phyloP scores from a whole-genome alignment of 2,113 vertebrate genomes.

The Centropus unirufus region DNA sequence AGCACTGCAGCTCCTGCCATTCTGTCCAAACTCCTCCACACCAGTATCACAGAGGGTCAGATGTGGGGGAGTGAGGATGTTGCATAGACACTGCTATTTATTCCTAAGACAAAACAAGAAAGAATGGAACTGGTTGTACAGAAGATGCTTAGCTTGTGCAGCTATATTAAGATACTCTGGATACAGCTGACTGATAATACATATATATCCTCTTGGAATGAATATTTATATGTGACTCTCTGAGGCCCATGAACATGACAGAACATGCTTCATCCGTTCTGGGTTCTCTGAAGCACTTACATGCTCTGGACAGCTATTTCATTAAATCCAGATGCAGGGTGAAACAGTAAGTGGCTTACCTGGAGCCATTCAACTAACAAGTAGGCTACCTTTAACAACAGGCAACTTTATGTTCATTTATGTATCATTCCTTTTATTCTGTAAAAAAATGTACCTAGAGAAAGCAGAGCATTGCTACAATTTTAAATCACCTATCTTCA shows the following conservation, averaged over 20 bases:
- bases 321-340: not conserved
- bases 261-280: not conserved
- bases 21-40: not conserved
- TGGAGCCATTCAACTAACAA: not conserved
- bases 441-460: not conserved
- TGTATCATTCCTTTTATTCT: not conserved
- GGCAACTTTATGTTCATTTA: not conserved
- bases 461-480: not conserved
- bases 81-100: not conserved
- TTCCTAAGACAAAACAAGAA: not conserved
- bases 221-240: not conserved
- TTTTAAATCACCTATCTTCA: not conserved
- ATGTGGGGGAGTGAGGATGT: too few relatives aligned
- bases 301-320: not conserved
- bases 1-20: not conserved
- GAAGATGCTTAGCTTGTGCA: not conserved
- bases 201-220: not conserved
- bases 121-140: not conserved
- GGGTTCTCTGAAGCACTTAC: not conserved
- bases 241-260: not conserved
- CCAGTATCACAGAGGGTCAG: not conserved
- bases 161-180: not conserved
- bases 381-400: not conserved
- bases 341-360: not conserved
- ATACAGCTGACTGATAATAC: not conserved